phyloP scores from a whole-genome alignment of 2,113 vertebrate genomes.

The Tonatia bakeri region DNA sequence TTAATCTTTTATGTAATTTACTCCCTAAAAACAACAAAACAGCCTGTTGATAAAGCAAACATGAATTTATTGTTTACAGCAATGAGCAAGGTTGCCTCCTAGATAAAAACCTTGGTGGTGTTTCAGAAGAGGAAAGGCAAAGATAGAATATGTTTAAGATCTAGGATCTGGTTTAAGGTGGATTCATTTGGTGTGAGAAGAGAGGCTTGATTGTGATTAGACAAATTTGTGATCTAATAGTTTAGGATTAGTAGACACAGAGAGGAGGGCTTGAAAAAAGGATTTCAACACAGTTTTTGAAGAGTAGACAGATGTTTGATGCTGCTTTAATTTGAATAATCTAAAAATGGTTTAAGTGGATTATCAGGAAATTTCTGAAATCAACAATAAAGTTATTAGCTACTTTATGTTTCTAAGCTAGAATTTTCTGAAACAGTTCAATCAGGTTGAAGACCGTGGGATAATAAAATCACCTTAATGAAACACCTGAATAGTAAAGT shows the following conservation, averaged over 20 bases:
- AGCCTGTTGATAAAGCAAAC: not conserved
- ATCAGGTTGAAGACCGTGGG: not conserved
- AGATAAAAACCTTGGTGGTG: not conserved
- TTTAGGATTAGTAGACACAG: not conserved
- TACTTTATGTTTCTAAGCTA: not conserved
- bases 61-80: not conserved
- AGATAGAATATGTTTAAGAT: not conserved
- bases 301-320: not conserved
- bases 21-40: not conserved
- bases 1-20: not conserved
- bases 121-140: not conserved
- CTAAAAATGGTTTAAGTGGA: not conserved
- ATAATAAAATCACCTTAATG: not conserved
- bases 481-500: not conserved
- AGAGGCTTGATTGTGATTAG: not conserved
- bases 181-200: not conserved
- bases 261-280: not conserved
- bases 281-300: not conserved
- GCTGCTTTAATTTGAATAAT: not conserved
- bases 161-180: not conserved
- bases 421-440: conserved; percentile 16
- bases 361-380: conserved; percentile 19
- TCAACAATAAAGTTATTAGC: not conserved
- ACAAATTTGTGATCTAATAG: not conserved
- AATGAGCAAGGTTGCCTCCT: not conserved